Percentiles rank a stretch among this genome's conserved stretches.
phyloP scores from a whole-genome alignment of 2,797 vertebrate genomes.

The Ambastaia sidthimunki region DNA sequence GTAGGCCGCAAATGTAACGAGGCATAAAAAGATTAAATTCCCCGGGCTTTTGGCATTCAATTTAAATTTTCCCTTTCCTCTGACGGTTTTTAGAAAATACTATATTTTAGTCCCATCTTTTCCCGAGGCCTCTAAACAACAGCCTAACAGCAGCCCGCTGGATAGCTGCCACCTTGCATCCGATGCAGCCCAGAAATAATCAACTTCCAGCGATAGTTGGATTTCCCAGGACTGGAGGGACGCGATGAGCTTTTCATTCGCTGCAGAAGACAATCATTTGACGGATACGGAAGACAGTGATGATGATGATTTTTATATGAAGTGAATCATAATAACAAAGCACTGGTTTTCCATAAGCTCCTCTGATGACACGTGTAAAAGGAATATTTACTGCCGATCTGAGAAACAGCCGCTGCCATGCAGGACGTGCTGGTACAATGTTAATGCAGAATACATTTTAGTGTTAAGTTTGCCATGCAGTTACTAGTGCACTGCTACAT shows the following conservation, averaged over 20 bases:
- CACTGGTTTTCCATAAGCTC: not conserved
- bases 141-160: conserved; percentile 61
- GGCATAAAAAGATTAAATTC: conserved; percentile 63
- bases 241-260: conserved; percentile 46
- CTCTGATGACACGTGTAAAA: conserved; percentile 18
- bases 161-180: conserved; percentile 67
- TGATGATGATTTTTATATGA: conserved; percentile 27
- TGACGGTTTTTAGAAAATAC: conserved; percentile 39
- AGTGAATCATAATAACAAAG: conserved; percentile 30
- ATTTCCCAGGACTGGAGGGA: conserved; percentile 56
- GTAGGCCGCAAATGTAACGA: conserved; percentile 52
- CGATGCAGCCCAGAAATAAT: conserved; percentile 70
- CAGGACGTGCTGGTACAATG: not conserved
- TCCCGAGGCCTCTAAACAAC: conserved; percentile 65
- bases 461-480: not conserved
- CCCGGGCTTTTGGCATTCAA: conserved; percentile 56
- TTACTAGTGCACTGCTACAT: not conserved
- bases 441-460: not conserved
- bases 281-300: conserved; percentile 42
- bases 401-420: not conserved
- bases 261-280: conserved; percentile 45
- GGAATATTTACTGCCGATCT: conserved; percentile 28
- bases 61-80: conserved; percentile 45
- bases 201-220: conserved; percentile 57
- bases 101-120: conserved; percentile 53